Evolutionary conservation across 2,888 invertebrate species (phyloP).

Genomic region (Clostera curtula): DNA sequence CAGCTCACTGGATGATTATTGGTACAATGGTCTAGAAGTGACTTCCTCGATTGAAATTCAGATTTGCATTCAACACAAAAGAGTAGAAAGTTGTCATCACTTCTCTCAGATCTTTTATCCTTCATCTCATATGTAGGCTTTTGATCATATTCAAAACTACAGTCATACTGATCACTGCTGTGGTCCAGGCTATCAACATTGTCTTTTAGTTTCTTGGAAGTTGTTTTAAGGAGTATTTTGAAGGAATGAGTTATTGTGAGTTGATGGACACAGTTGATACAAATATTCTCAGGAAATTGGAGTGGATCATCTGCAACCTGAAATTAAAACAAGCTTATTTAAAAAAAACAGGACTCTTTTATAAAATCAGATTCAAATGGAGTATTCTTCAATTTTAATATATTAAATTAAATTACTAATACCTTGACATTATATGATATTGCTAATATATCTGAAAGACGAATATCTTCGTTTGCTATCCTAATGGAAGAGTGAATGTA

Average conservation of each 20-base stretch:
- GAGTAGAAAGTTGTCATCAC: too few species aligned
- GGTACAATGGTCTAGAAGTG: slow-evolving; percentile 47
- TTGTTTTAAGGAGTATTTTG: slow-evolving; percentile 56
- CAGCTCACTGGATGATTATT: slow-evolving; percentile 49
- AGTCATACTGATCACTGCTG: slow-evolving; percentile 39
- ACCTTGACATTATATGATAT: slow-evolving; percentile 60
- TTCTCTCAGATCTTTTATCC: too few species aligned
- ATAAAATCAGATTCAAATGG: too few species aligned
- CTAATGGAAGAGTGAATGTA: slow-evolving; percentile 41
- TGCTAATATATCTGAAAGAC: slow-evolving; percentile 49
- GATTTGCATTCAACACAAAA: slow-evolving; percentile 64
- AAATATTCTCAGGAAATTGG: slow-evolving; percentile 47
- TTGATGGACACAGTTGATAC: slow-evolving; percentile 61
- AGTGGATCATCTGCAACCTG: slow-evolving; percentile 37
- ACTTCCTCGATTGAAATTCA: slow-evolving; percentile 40
- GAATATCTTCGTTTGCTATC: slow-evolving; percentile 48
- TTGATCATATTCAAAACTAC: slow-evolving; percentile 37
- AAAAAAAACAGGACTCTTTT: neutral
- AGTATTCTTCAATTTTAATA: too few species aligned
- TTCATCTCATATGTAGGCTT: slow-evolving; percentile 24
- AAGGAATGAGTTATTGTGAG: slow-evolving; percentile 64
- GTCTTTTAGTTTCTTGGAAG: slow-evolving; percentile 40
- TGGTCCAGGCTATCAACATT: slow-evolving; percentile 26
- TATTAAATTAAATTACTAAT: slow-evolving; percentile 10
- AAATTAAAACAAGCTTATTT: slow-evolving; percentile 29